Base-by-base conservation (phyloP, 2,797 vertebrate genomes). In the Spea hammondii region DNA sequence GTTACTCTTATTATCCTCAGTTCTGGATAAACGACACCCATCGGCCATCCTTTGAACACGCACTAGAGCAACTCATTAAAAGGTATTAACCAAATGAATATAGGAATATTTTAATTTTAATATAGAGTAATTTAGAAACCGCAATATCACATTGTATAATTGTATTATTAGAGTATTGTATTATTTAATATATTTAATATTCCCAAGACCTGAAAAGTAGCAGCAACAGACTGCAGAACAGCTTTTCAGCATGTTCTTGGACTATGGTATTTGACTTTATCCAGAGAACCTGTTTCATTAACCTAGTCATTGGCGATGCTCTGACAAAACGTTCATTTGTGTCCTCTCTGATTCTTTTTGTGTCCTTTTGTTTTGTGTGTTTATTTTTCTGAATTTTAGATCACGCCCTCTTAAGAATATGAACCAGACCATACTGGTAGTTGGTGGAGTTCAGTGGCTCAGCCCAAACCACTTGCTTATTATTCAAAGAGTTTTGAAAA, bases 381-480 rank as follows among this genome's bases (percentile, higher is more conserved):
- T 50, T 67, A 44, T 57, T 76, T 12, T 88, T 84, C 32, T 32
- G 32, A 82, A 54, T 90, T 91, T 87, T 88, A 99, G 97, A 90
- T 97, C 96, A 68, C 91, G 80, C 86, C 97, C 97, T 60, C 88
- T 99, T 72, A 85, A 91, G 84, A 94, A 98, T 87, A 95, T 94
- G 2, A 82, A 88, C 70, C 90, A 87, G 88, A 98, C 97, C 0
- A 92, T 97, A 82, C 89, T 99, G 88, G 94, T 98, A 75, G 94
- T 95, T 87, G 97, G 97, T 77, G 97, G 97, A 59, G 97, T 99
- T 85, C 97, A 98, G 86, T 98, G 97, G 97, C 94, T 98, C 68
- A 97, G 93, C 87, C 90, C 90, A 46, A 90, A 94, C 85, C 97
- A 99, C 83, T 88, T 99, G 85, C 91, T 88, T 85, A 96, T 93